Base-by-base conservation (phyloP, 1,140 invertebrate genomes). In the Aradophagus sp. region DNA sequence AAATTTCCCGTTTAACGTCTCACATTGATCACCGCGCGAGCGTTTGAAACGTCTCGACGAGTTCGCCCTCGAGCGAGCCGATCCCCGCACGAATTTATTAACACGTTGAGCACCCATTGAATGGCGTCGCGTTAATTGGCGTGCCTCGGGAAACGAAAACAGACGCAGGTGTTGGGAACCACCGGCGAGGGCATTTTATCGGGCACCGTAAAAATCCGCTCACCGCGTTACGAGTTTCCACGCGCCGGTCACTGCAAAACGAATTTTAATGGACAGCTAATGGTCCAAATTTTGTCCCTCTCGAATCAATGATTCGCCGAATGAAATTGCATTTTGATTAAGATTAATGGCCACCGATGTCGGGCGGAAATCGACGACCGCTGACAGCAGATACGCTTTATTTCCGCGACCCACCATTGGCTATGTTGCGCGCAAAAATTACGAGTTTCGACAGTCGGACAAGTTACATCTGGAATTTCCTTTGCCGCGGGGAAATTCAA, bases 1-100 rank as follows among this genome's bases (percentile, higher is more conserved):
- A 73, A 73, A 68, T 61, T 65, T 65, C 55, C 53, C 47, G 59
- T 68, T 68, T 65, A 67, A 68, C 65, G 71, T 63, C 63, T 59
- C 47, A 36, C 59, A 68, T 73, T 68, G 71, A 68, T 74, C 65
- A 69, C 38, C 34, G 19, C 47, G 34, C 50, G 41, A 6, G 23
- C 65, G 55, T 69, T 66, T 61, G 45, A 73, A 65, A 65, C 42
- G 41, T 69, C 65, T 45, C 59, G 55, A 59, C 47, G 36, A 61
- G 63, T 61, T 67, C 42, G 69, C 62, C 69, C 62, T 44, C 36
- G 44, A 48, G 69, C 47, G 13, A 67, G 15, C 12, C 35, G 35
- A 19, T 14, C 56, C 36, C 32, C 36, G 23, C 17, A 42, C 31
- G 52, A 61, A 66, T 66, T 72, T 73, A 73, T 73, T 73, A 73